These are phyloP conservation scores for Sisor rabdophorus DNA, from an alignment of 2,113 vertebrate genomes.

Conservation along the genomic window DNA sequence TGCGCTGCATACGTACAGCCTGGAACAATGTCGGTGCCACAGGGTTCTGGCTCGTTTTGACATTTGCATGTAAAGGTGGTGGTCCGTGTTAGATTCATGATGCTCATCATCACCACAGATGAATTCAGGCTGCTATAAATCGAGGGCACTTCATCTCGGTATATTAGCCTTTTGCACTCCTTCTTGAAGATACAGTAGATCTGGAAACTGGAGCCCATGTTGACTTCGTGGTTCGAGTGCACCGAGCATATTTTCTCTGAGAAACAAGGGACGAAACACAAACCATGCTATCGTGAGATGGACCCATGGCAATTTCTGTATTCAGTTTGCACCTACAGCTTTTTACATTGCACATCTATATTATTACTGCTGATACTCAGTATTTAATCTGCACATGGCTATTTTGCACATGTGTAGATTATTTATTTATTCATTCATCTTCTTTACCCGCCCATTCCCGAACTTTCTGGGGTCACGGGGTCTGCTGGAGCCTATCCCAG, in stretches of 20 bases:
- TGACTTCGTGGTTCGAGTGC: conserved; percentile 56
- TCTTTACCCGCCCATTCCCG: too few species aligned
- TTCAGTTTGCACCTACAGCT: too few species aligned
- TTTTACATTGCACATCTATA: too few species aligned
- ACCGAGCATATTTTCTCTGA: conserved; percentile 53
- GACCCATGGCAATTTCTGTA: too few species aligned
- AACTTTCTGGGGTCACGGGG: too few species aligned
- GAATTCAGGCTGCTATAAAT: not conserved
- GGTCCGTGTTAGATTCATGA: conserved; percentile 54
- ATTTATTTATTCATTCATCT: too few species aligned
- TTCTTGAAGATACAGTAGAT: conserved; percentile 64
- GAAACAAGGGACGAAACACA: not conserved
- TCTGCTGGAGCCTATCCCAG: too few species aligned
- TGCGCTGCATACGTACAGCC: conserved; percentile 63
- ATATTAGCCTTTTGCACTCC: conserved; percentile 23
- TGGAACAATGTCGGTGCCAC: conserved; percentile 65
- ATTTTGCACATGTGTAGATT: too few species aligned
- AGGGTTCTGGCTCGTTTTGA: conserved; percentile 44
- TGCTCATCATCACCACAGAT: conserved; percentile 41
- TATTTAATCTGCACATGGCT: too few species aligned
- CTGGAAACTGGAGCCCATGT: conserved; percentile 53
- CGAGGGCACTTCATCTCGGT: conserved; percentile 1
- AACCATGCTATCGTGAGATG: not conserved
- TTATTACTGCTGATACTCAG: too few species aligned
- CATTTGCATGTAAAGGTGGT: conserved; percentile 62